Base-by-base conservation (phyloP, 2,888 invertebrate species). In the Nebria salina region DNA sequence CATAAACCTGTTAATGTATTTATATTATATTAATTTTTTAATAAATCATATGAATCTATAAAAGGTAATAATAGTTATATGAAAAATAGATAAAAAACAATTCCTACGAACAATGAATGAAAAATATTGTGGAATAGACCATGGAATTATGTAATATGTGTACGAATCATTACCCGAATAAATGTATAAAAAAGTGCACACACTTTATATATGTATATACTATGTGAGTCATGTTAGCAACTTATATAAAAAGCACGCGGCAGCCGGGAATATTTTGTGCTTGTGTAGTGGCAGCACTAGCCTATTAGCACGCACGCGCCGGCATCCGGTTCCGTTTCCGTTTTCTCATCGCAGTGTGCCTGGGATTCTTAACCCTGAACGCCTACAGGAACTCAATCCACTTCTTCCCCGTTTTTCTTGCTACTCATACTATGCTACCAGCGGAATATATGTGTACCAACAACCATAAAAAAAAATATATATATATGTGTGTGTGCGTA, bases 221-320 rank as follows among this genome's bases (percentile, higher is more conserved):
- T 20, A 20, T 20, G 20, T 20, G 80, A 80, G 70, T 80, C 80
- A 80, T 80, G 80, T 80, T 75, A 80, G 75, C 75, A 80, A 75
- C 80, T 75, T 80, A 70, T 43, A 68, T 75, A 80, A 80, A 80
- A 80, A 80, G 80, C 80, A 75, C 75, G 80, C 75, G 73, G 42
- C n/a, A 34, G 78, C 54, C 54, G 54, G 64, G 78, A 78, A 78
- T 78, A 78, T 72, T 78, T 78, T 78, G 72, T 80, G 54, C 80
- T 80, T 80, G 70, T 80, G 80, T 80, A 80, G 80, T 80, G 80
- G 80, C 80, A 80, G 80, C 80, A 80, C 80, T 80, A 80, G 80
- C 80, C 80, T 80, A 88, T 88, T 88, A 88, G 88, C 87, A 88
- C 88, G 88, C 88, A 88, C 88, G 88, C 88, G 87, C 87, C 86